phyloP scores from a whole-genome alignment of 2,888 invertebrate genomes.

The Aspidiotus destructor region DNA sequence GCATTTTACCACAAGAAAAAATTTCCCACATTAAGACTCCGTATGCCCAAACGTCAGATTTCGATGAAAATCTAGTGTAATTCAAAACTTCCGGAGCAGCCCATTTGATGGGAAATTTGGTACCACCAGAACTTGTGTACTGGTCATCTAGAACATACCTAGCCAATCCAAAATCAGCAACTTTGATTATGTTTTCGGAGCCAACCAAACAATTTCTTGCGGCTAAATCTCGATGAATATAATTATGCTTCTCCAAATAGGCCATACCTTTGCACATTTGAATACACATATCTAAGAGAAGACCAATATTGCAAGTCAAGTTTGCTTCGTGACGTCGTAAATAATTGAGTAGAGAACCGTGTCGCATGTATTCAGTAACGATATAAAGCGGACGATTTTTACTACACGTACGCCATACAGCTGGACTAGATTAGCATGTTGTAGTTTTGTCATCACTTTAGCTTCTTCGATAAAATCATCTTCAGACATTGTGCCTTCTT shows the following conservation, averaged over 20 bases:
- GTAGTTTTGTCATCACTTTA: slow-evolving; percentile 85
- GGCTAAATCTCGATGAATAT: slow-evolving; percentile 91
- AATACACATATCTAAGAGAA: slow-evolving; percentile 85
- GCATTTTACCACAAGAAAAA: slow-evolving; percentile 92
- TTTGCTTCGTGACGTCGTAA: slow-evolving; percentile 71
- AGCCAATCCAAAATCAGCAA: slow-evolving; percentile 91
- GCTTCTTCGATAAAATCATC: slow-evolving; percentile 97
- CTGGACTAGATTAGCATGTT: slow-evolving; percentile 90
- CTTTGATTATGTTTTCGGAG: slow-evolving; percentile 86
- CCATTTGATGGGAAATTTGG: slow-evolving; percentile 97
- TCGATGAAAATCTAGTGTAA: slow-evolving; percentile 89
- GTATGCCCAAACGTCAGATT: slow-evolving; percentile 95
- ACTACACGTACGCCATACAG: slow-evolving; percentile 90
- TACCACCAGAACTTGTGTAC: slow-evolving; percentile 91
- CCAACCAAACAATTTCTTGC: slow-evolving; percentile 93
- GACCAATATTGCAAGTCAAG: slow-evolving; percentile 67
- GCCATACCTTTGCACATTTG: slow-evolving; percentile 94
- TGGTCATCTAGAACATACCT: slow-evolving; percentile 94
- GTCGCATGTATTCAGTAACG: slow-evolving; percentile 92
- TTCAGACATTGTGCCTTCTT: slow-evolving; percentile 94
- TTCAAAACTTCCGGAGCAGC: slow-evolving; percentile 93
- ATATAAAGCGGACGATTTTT: slow-evolving; percentile 92
- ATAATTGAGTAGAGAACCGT: slow-evolving; percentile 81
- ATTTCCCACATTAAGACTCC: slow-evolving; percentile 97
- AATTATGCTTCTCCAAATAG: slow-evolving; percentile 87